Evolutionary conservation across 2,113 vertebrate species (phyloP), one percentile per base, ranked within the genome.

Genomic region (Nettapus auritus): DNA sequence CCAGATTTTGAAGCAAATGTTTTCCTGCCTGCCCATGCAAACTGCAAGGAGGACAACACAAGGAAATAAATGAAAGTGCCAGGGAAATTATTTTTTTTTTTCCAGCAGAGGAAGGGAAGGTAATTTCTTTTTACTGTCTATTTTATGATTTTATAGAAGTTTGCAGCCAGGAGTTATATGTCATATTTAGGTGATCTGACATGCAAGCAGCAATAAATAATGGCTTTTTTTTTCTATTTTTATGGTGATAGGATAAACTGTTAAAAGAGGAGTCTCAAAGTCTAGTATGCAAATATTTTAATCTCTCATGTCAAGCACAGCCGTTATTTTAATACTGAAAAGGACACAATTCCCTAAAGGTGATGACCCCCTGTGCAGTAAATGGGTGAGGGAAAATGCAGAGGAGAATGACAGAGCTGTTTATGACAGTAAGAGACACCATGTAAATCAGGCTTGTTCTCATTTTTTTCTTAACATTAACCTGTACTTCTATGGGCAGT

Each of bases 401-500:
- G 55, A 86, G 25, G 10, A 6, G 22, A 66, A 26, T 16, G 9
- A 28, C 4, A 44, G 17, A 93, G 18, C 9, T 77, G 15, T 84
- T 85, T 52, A 22, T 16, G 22, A 12, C 52, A 19, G 10, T 3
- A 8, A 64, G 36, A 92, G 36, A 62, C 2, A 0, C 34, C 46
- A 70, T 4, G 1, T 7, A 69, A 79, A 92, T 50, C 36, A 68
- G 28, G 22, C 29, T 59, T 8, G 7, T 52, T 19, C 53, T 66
- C 82, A 70, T 85, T 79, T 84, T 91, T 91, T 7, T 33, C 42
- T 82, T 55, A 76, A 80, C 91, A 82, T 90, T 83, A 88, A 18
- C 38, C 36, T 8, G n/a, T 13, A 36, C 48, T 70, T 85, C 31
- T 82, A 50, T 52, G 62, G 67, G 55, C 46, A 85, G 25, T 36